A percentile compares a stretch with the other conserved stretches of the same genome.
Evolutionary conservation across 2,113 vertebrate species (phyloP).

Genomic region (Scortum barcoo): DNA sequence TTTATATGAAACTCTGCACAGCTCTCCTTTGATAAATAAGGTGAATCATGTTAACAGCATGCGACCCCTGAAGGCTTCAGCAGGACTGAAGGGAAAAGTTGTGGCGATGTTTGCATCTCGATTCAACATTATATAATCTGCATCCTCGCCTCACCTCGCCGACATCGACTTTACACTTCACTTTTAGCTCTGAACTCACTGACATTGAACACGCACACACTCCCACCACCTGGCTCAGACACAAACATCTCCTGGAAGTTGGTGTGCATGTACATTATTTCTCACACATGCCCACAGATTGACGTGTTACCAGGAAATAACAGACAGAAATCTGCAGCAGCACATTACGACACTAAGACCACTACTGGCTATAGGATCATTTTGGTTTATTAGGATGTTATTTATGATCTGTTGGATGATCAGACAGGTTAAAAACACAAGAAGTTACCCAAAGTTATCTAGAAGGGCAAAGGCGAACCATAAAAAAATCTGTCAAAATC

Average conservation of each 20-base stretch:
- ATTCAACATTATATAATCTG: constrained; percentile 38
- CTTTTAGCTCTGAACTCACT: constrained; percentile 47
- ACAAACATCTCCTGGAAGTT: neutral
- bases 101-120: neutral
- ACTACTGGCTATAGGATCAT: too few species aligned
- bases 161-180: constrained; percentile 44
- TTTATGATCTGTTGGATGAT: too few species aligned
- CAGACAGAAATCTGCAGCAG: neutral
- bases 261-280: neutral
- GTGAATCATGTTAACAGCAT: neutral
- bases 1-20: neutral
- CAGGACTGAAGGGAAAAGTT: neutral
- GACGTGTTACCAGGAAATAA: constrained; percentile 3
- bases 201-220: constrained; percentile 28
- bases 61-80: neutral
- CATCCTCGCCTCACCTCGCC: constrained; percentile 26
- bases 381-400: too few species aligned
- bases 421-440: too few species aligned
- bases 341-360: too few species aligned
- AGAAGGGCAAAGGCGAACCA: too few species aligned
- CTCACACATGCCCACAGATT: constrained; percentile 10
- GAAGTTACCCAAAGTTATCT: too few species aligned
- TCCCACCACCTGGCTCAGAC: constrained; percentile 1
- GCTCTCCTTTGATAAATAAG: too few species aligned
- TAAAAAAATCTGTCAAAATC: too few species aligned